phyloP scores from a whole-genome alignment of 2,113 vertebrate species.

The Cyprinodon tularosa region DNA sequence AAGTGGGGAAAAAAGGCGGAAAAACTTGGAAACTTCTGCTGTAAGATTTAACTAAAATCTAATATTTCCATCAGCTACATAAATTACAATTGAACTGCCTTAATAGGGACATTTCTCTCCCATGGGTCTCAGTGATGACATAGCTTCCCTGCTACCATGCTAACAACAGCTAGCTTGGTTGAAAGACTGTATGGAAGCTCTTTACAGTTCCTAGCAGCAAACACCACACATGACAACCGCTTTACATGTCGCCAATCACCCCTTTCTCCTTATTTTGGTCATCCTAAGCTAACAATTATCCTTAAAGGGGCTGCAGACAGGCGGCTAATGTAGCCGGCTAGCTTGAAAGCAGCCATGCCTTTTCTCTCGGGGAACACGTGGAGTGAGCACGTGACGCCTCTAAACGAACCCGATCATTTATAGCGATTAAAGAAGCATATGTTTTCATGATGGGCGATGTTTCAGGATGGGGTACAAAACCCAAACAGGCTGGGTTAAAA shows the following conservation, averaged over 20 bases:
- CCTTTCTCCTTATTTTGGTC: rapidly evolving
- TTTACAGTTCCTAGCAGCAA: slow-evolving; percentile 3
- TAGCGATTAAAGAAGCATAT: slow-evolving; percentile 13
- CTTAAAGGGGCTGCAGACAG: not conserved
- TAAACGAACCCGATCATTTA: slow-evolving; percentile 66
- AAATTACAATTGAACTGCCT: not conserved
- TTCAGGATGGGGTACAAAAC: rapidly evolving
- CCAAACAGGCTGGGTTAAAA: rapidly evolving
- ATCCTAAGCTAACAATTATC: rapidly evolving
- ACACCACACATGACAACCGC: slow-evolving; percentile 21
- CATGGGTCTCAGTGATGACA: slow-evolving; percentile 6
- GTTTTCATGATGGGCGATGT: rapidly evolving
- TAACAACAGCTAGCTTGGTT: slow-evolving; percentile 17
- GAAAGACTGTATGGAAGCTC: not conserved
- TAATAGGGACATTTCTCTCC: no score
- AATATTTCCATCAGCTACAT: not conserved
- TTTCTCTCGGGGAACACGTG: slow-evolving; percentile 77
- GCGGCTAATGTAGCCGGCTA: slow-evolving; percentile 19
- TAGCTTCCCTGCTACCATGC: slow-evolving; percentile 31
- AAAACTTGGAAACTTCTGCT: not conserved
- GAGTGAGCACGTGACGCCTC: slow-evolving; percentile 78
- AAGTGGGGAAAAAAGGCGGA: no score
- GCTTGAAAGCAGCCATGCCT: slow-evolving; percentile 51
- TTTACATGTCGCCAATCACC: not conserved
- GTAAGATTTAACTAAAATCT: not conserved